Evolutionary conservation across 1,140 invertebrate species (phyloP), one percentile per base, ranked within the genome.

Genomic region (Drosophila nebulosa): DNA sequence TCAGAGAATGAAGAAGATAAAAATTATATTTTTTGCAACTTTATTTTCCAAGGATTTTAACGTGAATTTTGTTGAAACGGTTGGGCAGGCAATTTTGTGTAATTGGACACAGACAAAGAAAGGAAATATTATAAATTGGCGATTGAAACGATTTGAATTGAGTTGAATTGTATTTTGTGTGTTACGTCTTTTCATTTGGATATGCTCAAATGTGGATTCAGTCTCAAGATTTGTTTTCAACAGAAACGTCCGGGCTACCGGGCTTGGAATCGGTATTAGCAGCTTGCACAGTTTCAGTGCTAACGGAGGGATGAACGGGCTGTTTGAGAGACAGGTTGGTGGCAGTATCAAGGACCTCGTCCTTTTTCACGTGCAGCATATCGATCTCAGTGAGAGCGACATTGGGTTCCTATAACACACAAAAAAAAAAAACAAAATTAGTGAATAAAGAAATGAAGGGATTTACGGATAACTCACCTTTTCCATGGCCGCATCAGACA

Each of bases 401-500:
- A 71, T 91, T 88, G 4, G 90, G 90, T 74, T 91, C 90, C 90
- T 91, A n/a, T n/a, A n/a, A n/a, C n/a, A n/a, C n/a, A n/a, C n/a
- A n/a, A 46, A 2, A 52, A 65, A 10, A 1, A 9, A 24, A n/a
- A 35, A 63, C 42, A 24, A 56, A 36, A 50, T 21, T 46, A 52
- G 9, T 60, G 9, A 59, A 27, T 9, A 18, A 18, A 10, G n/a
- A 66, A 35, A 58, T 22, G 39, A 50, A 50, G 42, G 12, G 22
- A n/a, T n/a, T n/a, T n/a, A n/a, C n/a, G 16, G 6, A 26, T 4
- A 46, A 26, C 35, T 62, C 55, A 91, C 90, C 72, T 91, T 91
- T 57, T 90, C 89, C 72, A 91, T 75, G 24, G 90, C 90, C 22
- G 90, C 88, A 27, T 93, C 92, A 10, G 94, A 92, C 14, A 94